Evolutionary conservation across 2,113 vertebrate genomes (phyloP), one percentile per base, ranked within the genome.

Genomic region (Maccullochella peelii): DNA sequence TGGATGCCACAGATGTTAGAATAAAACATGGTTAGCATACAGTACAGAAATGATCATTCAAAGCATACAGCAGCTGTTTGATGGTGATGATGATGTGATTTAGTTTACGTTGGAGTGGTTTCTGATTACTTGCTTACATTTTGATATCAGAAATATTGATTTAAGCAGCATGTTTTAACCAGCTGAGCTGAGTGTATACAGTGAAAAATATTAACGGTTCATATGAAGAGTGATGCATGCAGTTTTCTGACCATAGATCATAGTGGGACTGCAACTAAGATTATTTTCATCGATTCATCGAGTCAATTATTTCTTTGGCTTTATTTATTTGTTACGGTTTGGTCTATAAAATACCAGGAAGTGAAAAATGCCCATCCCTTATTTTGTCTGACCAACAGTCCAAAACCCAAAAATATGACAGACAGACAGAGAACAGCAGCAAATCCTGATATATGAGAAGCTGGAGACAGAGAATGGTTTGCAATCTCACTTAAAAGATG

Each of bases 51-150:
- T 52, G 16, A 72, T 71, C 52, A 52, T 58, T 40, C 42, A 23
- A 57, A 68, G 55, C 23, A 9, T 2, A 3, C 25, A 23, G 63
- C 59, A 50, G 68, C 66, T 42, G 61, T 73, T 61, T 75, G 65
- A 55, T 74, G 63, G 2, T 47, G 68, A 15, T 72, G 27, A 47
- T 66, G 49, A 59, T 52, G 36, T 49, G 23, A 67, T 15, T 1
- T 67, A 25, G 27, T 84, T 50, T 66, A 16, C 54, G 44, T 3
- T 52, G 18, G 33, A 80, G 55, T 33, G 42, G 61, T 68, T 58
- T 58, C 38, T 21, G 16, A 49, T 65, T 42, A 42, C 30, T 27
- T 52, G 21, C 7, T 52, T 11, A 66, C 18, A 65, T 8, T 20
- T 12, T 58, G 21, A 59, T 68, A 21, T 75, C 21, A 44, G 10